Evolutionary conservation across 2,113 vertebrate species (phyloP).

Genomic region (Osmerus eperlanus): DNA sequence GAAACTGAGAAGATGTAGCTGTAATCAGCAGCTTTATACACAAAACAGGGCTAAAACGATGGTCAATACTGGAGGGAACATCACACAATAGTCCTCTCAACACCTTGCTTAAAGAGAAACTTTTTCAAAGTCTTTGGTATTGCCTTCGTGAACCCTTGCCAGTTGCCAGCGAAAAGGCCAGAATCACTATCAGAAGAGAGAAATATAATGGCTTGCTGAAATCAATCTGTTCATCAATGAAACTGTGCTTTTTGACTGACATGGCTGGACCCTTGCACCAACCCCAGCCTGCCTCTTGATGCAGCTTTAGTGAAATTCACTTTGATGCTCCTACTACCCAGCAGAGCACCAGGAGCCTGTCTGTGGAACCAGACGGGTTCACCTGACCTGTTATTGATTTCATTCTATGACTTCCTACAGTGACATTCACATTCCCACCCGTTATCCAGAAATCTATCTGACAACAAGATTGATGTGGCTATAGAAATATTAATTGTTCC

Average conservation of each 20-base stretch:
- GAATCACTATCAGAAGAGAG: slow-evolving; percentile 47
- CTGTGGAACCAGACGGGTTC: slow-evolving; percentile 56
- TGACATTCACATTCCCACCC: slow-evolving; percentile 75
- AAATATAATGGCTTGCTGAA: slow-evolving; percentile 56
- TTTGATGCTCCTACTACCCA: slow-evolving; percentile 68
- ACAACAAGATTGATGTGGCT: slow-evolving; percentile 67
- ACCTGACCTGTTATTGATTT: slow-evolving; percentile 76
- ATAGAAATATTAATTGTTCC: slow-evolving; percentile 68
- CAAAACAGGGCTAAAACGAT: too few species aligned
- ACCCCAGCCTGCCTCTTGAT: slow-evolving; percentile 60
- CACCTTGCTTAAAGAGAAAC: slow-evolving; percentile 6
- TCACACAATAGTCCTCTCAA: not conserved
- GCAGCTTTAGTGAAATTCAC: slow-evolving; percentile 54
- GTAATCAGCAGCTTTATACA: too few species aligned
- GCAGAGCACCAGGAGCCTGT: slow-evolving; percentile 40
- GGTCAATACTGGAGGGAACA: too few species aligned
- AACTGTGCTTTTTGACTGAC: slow-evolving; percentile 58
- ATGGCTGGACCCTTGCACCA: slow-evolving; percentile 53
- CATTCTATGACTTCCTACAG: slow-evolving; percentile 64
- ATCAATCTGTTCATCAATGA: slow-evolving; percentile 68
- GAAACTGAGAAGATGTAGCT: not conserved
- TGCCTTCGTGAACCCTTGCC: slow-evolving; percentile 19
- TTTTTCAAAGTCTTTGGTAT: slow-evolving; percentile 14
- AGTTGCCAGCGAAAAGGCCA: slow-evolving; percentile 44
- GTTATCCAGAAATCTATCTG: slow-evolving; percentile 72